phyloP scores from a whole-genome alignment of 2,113 vertebrate species.

The Chunga burmeisteri region DNA sequence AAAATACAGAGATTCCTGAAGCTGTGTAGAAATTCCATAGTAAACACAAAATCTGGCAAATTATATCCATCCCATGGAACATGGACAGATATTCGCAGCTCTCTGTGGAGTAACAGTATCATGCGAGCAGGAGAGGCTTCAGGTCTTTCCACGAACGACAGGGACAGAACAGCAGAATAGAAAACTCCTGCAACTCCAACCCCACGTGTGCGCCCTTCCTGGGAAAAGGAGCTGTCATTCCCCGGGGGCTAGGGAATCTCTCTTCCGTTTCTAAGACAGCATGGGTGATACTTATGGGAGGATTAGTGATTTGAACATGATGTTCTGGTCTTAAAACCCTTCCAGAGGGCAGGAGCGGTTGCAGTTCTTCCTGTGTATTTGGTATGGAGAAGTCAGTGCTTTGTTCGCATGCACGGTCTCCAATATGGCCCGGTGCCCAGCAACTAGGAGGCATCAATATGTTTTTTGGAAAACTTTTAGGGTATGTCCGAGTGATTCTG shows the following conservation, averaged over 20 bases:
- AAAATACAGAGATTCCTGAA: slow-evolving; percentile 51
- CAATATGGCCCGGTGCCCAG: neutral
- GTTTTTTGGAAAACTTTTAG: neutral
- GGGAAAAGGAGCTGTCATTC: neutral
- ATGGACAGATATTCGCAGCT: neutral
- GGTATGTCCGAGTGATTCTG: neutral
- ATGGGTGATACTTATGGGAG: neutral
- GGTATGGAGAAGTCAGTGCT: neutral
- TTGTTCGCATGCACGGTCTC: neutral
- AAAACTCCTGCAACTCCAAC: neutral
- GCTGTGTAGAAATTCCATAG: slow-evolving; percentile 50
- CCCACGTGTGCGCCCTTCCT: neutral
- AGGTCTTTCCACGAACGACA: neutral
- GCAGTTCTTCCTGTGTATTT: neutral
- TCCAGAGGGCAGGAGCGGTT: neutral
- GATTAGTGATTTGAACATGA: neutral
- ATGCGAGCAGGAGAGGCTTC: neutral
- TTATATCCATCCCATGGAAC: neutral
- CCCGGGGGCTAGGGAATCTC: neutral
- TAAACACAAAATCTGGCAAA: slow-evolving; percentile 47
- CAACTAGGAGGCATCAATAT: neutral
- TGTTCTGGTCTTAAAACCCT: slow-evolving; percentile 1
- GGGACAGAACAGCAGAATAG: neutral
- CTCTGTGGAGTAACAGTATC: neutral
- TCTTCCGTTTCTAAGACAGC: neutral